Evolutionary conservation across 2,888 invertebrate genomes (phyloP), one percentile per base, ranked within the genome.

Genomic region (Perizoma affinitatum): DNA sequence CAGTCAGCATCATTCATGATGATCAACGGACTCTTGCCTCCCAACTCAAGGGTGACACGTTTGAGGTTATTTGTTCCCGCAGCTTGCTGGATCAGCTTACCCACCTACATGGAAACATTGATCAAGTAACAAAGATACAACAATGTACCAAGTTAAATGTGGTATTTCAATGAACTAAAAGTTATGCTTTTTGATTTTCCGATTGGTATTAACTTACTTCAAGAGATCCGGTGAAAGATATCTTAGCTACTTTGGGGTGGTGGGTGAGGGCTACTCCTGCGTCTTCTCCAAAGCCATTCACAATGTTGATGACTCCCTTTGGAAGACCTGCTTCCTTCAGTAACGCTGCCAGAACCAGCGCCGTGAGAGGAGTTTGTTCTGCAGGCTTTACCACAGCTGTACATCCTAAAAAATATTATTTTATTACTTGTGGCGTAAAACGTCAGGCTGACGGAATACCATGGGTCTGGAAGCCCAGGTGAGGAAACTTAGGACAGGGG

Each of bases 291-390:
- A 93, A 97, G 0, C 98, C 98, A 11, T 97, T 96, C 1, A 98
- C 94, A 9, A 98, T 93, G 81, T 98, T 98, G 0, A 98, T 83
- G 0, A 98, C 98, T 5, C 98, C 98, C 11, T 95, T 93, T 0
- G 98, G 98, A 67, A 98, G 94, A 2, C 98, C 98, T 44, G 97
- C 98, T 90, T 98, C 96, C 70, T 94, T 95, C 11, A 94, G 84
- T 55, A 99, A 88, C 57, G 97, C 94, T 0, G 97, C 98, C 4
- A 97, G 87, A 71, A 96, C 96, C 11, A 98, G 89, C 0, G 98
- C 97, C 0, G 98, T 96, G 48, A 98, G 87, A 0, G 97, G 96
- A 0, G 98, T 98, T 86, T 98, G 98, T 82, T 99, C 98, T 0
- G 98, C 98, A 0, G 98, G 97, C 85, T 98, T 98, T 68, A 98